Conservation (phyloP, 1,140 invertebrate species). For the Oreohelix idahoensis region DNA sequence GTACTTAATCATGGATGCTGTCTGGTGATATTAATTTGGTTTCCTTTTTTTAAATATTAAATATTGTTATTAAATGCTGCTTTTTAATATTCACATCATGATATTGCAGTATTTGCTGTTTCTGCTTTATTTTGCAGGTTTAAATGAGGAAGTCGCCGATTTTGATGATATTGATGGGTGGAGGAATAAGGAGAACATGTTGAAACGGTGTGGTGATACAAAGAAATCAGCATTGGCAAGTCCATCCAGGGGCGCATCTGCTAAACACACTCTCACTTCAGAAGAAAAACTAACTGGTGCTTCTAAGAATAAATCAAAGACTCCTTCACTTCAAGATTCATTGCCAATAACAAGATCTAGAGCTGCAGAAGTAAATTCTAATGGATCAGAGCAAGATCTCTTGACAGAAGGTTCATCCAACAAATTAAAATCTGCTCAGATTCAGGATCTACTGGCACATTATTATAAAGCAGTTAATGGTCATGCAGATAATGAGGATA, state of each 20-base stretch:
- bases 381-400: neutral
- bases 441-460: neutral
- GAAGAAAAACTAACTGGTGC: neutral
- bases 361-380: neutral
- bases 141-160: neutral
- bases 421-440: neutral
- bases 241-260: neutral
- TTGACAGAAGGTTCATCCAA: neutral
- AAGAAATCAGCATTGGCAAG: no score
- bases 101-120: neutral
- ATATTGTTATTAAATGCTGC: no score
- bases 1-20: no score
- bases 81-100: neutral
- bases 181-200: neutral
- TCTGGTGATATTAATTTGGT: no score
- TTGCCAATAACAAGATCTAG: neutral
- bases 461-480: neutral
- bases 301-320: neutral
- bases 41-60: no score
- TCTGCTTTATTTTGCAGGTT: neutral
- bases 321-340: neutral
- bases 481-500: neutral
- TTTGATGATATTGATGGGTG: neutral
- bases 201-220: no score
- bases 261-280: neutral